Evolutionary conservation across 2,113 vertebrate species (phyloP), one percentile per base, ranked within the genome.

Genomic region (Esox niger): DNA sequence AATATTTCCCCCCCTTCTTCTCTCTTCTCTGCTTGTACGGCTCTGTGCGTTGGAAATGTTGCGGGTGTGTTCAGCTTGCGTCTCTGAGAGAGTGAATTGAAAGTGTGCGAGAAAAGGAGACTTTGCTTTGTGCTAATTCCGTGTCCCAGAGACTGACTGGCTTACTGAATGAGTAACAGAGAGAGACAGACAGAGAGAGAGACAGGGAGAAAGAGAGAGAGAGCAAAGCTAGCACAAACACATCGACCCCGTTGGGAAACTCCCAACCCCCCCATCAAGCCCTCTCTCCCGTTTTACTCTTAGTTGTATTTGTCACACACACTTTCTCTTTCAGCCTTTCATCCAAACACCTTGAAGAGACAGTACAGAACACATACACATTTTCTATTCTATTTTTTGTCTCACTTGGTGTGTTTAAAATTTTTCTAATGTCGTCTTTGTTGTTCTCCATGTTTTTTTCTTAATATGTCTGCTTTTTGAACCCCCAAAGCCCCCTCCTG

Each of bases 51-150:
- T 65, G 61, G 47, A 74, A 60, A 75, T 78, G 83, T n/a, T 70
- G 79, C 31, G 62, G 33, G 77, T 61, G 1, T 35, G n/a, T 15
- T 43, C 38, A 15, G 38, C 38, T 15, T 43, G 11, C 17, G 38
- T 43, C 1, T 43, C 38, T 15, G 17, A 52, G 21, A 15, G 15
- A 32, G 67, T 62, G 46, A 55, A 32, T n/a, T 27, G 69, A 21
- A 64, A 33, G 69, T 9, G 64, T 26, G 64, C 15, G 31, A 21
- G 31, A 35, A 32, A 21, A n/a, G 55, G 64, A 46, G 63, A 61
- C 81, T 81, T 69, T 64, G 79, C 80, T 83, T 81, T 88, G 86
- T 83, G 84, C 78, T 77, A 70, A 76, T 81, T 76, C 78, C 54
- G 10, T 10, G 69, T 77, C 70, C 65, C 55, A 73, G 81, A 65